Evolutionary conservation across 1,140 invertebrate species (phyloP), one percentile per base, ranked within the genome.

Genomic region (Drosophila gunungcola): DNA sequence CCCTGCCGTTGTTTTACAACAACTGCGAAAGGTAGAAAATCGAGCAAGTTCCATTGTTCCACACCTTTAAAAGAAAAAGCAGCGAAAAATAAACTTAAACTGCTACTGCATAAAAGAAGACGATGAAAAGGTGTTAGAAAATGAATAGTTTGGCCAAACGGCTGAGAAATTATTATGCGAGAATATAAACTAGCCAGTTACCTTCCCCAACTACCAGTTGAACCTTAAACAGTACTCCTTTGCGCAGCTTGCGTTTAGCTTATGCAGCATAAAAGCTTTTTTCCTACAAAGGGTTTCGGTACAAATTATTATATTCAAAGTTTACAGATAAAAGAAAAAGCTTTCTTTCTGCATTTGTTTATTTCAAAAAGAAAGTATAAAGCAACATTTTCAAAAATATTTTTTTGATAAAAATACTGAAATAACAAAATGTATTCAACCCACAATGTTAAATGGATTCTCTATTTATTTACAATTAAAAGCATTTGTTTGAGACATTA

Each of bases 401-500:
- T 21, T 21, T 21, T 21, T 21, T 21, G 16, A 21, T 21, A 21
- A 0, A 21, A 21, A 21, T 21, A 21, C 16, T 21, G 16, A 21
- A 21, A 21, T 21, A 21, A 21, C 0, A 21, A 21, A 1, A 21
- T 21, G 16, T 21, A 21, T 21, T 21, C 4, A n/a, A n/a, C 4
- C 13, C 13, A 43, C 34, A n/a, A 3, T 46, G 25, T 21, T 12
- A 41, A 78, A 54, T 65, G 58, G 42, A 42, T 72, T 72, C 46
- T 76, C 61, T 29, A 68, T 78, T 89, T 89, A 89, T 89, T 83
- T 89, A 89, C 84, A 89, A 89, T 89, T 89, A 89, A 89, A 89
- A 89, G 80, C 84, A 84, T 89, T 84, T 84, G 69, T 51, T 70
- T 73, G 64, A 81, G 74, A 79, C 67, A 88, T 88, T 70, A 75